Evolutionary conservation across 2,888 invertebrate species (phyloP).

Genomic region (Nowickia ferox): DNA sequence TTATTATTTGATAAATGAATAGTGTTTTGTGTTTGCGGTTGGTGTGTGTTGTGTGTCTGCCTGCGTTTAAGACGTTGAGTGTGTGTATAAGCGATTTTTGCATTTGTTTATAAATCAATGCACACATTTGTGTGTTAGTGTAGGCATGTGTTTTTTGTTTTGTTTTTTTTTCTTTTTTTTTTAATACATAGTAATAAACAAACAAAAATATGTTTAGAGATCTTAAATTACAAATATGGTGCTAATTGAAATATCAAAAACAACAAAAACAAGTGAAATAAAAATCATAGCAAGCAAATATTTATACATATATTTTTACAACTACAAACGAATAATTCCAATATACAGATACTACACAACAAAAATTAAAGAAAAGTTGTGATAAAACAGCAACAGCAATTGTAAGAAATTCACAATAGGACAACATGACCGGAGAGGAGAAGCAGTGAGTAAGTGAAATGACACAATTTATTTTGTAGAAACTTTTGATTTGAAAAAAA

Average conservation of each 20-base stretch:
- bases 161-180: conserved; percentile 7
- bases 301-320: background rate
- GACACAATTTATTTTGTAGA: conserved; percentile 41
- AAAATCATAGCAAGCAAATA: conserved; percentile 48
- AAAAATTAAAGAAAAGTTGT: background rate
- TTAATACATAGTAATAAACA: conserved; percentile 21
- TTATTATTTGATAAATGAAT: conserved; percentile 37
- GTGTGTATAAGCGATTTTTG: conserved; percentile 2
- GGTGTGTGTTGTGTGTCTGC: background rate
- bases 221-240: conserved; percentile 70
- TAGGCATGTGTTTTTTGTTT: conserved; percentile 57
- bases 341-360: background rate
- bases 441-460: conserved; percentile 1
- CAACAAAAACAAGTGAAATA: conserved; percentile 32
- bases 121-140: background rate
- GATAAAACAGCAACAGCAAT: conserved; percentile 22
- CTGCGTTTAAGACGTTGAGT: background rate
- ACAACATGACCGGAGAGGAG: background rate
- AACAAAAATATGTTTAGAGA: conserved; percentile 53
- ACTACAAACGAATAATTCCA: background rate
- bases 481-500: conserved; percentile 36
- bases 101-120: conserved; percentile 20
- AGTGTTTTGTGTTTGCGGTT: conserved; percentile 21
- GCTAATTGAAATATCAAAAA: conserved; percentile 69
- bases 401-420: conserved; percentile 1